Conservation (phyloP, 2,888 invertebrate species). For the Biston betularia region DNA sequence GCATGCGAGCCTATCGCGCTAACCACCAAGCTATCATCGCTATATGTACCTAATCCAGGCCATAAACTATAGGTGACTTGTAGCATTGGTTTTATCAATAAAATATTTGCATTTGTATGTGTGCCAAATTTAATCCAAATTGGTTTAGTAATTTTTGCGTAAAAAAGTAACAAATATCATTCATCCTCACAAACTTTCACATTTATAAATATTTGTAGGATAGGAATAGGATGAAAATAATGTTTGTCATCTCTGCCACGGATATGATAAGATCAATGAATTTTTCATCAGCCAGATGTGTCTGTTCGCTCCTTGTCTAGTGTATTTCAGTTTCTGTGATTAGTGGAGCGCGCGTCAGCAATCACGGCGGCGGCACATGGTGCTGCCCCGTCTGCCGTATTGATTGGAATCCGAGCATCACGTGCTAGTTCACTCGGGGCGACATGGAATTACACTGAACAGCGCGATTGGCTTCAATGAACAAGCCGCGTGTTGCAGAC, state of each 20-base stretch:
- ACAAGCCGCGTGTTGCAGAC: neutral
- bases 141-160: neutral
- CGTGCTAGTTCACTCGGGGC: slow-evolving; percentile 13
- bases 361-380: slow-evolving; percentile 40
- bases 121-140: no score
- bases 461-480: slow-evolving; percentile 18
- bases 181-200: neutral
- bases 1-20: no score
- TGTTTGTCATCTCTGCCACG: neutral
- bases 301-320: neutral
- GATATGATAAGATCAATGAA: neutral
- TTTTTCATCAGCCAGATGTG: neutral
- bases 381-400: slow-evolving; percentile 36
- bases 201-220: neutral
- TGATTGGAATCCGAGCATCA: slow-evolving; percentile 30
- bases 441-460: slow-evolving; percentile 19
- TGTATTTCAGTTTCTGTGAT: neutral
- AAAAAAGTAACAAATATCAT: neutral
- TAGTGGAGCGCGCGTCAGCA: slow-evolving; percentile 26
- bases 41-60: no score
- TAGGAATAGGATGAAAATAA: neutral
- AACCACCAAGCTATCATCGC: no score
- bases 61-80: no score
- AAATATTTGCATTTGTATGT: no score
- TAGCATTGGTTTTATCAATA: no score